Base-by-base conservation (phyloP, 2,113 vertebrate species). In the Tyrannus savana region DNA sequence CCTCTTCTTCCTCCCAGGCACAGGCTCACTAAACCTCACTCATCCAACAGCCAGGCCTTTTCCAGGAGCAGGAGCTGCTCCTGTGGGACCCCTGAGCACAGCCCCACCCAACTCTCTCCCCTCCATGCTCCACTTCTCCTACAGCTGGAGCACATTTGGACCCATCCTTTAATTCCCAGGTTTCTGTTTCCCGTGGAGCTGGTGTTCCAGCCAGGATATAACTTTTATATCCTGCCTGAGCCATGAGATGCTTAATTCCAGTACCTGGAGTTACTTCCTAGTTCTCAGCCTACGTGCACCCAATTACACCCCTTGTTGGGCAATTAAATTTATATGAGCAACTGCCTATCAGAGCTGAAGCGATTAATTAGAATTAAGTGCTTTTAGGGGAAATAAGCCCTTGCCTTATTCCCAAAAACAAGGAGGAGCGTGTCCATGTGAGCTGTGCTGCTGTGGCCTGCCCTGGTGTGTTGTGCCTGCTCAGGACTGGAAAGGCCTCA, bases 311-410 rank as follows among this genome's bases (percentile, higher is more conserved):
- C 52, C 76, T 89, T 37, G 72, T 33, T 28, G 80, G 76, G 93
- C 80, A 74, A 35, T 87, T 77, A n/a, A 50, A 59, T 52, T 67
- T 10, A 8, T 58, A 37, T 4, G 12, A 93, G 80, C 24, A 62
- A 19, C 75, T 64, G 76, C 84, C 84, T 59, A 67, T 59, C 77
- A 71, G 35, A 93, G 84, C 90, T 31, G 69, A 47, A 87, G 92
- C 81, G 64, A 72, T 97, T 93, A 55, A 89, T 94, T 92, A 81
- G 56, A 35, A 78, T 59, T 33, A 78, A 91, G 66, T 5, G 33
- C 69, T 87, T 91, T 35, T 17, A 39, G 69, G 91, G 86, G 73
- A 78, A 93, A 87, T 59, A 27, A 84, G 35, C 27, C 69, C 41
- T 39, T 25, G 47, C 83, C 25, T 92, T 35, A 23, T 41, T 82